phyloP scores from a whole-genome alignment of 2,797 vertebrate genomes.

The Bovichtus variegatus region DNA sequence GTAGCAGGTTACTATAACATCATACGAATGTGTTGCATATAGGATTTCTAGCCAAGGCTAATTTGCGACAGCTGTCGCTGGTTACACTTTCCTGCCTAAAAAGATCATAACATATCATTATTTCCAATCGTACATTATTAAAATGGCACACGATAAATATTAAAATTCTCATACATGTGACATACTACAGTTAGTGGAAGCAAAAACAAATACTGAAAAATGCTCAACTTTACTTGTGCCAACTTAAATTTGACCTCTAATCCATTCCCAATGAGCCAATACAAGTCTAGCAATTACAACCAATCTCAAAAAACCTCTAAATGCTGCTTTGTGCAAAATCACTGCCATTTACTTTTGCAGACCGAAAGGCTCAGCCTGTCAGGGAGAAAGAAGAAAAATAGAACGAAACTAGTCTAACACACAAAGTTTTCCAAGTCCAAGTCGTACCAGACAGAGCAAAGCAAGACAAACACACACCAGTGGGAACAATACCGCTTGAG shows the following conservation, averaged over 20 bases:
- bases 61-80: background rate
- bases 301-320: background rate
- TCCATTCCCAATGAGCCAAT: conserved; percentile 9
- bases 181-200: background rate
- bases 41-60: background rate
- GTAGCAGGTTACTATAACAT: background rate
- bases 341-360: background rate
- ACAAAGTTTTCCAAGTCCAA: conserved; percentile 14
- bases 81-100: no score
- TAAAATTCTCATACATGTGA: no score
- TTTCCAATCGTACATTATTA: no score
- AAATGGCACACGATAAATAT: no score
- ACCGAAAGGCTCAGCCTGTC: background rate
- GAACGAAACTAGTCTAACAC: background rate
- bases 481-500: conserved; percentile 20
- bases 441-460: conserved; percentile 25
- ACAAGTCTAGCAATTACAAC: conserved; percentile 7
- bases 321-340: background rate
- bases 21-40: background rate
- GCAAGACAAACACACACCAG: background rate
- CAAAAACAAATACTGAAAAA: background rate
- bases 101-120: no score
- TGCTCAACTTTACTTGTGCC: background rate
- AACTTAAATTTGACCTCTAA: background rate
- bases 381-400: background rate